Conservation (phyloP, 2,888 invertebrate genomes). For the Mongoloraphidia duomilia region DNA sequence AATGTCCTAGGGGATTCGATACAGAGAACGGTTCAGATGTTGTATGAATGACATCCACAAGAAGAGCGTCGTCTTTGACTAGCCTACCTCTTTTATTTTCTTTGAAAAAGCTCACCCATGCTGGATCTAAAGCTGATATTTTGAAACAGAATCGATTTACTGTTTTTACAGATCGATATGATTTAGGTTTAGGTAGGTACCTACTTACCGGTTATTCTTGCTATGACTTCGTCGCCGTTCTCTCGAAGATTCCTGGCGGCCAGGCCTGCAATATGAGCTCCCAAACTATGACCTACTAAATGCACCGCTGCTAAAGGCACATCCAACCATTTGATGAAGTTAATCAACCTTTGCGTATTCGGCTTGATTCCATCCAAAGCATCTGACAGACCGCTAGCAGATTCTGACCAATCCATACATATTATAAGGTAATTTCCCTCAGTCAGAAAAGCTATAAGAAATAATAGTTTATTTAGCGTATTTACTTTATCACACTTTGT, state of each 20-base stretch:
- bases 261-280: not conserved
- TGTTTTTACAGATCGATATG: not conserved
- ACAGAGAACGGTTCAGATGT: not conserved
- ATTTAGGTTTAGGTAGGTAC: not conserved
- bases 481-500: too few relatives aligned
- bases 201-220: not conserved
- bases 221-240: not conserved
- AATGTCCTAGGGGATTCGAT: not conserved
- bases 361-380: not conserved
- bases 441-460: not conserved
- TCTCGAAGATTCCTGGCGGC: not conserved
- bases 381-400: not conserved
- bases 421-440: not conserved
- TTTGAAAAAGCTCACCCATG: not conserved
- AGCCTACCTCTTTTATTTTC: not conserved
- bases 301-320: not conserved
- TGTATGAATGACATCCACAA: slow-evolving; percentile 2
- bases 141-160: not conserved
- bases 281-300: slow-evolving; percentile 2
- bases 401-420: not conserved
- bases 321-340: not conserved
- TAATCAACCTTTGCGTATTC: too few relatives aligned
- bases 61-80: not conserved
- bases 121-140: not conserved
- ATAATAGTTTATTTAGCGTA: too few relatives aligned